These are phyloP conservation scores for Alethe castanea DNA, from an alignment of 2,113 vertebrate genomes.

Conservation along the genomic window DNA sequence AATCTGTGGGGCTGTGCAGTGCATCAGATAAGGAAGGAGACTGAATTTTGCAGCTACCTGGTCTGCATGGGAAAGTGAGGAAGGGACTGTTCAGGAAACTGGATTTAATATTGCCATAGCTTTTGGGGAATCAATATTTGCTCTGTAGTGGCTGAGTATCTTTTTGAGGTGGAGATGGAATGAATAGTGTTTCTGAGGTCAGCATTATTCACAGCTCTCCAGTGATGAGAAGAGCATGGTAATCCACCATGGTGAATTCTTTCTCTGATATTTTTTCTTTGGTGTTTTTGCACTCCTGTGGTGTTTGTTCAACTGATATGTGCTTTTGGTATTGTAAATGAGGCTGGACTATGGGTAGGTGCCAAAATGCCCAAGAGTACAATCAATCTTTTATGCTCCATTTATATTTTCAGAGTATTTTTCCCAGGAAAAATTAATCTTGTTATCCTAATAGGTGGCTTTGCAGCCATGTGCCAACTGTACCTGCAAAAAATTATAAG, in stretches of 20 bases:
- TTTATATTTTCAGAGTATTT: not conserved
- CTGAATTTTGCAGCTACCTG: not conserved
- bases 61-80: not conserved
- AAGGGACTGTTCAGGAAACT: not conserved
- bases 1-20: not conserved
- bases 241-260: not conserved
- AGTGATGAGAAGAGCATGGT: not conserved
- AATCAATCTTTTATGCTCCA: not conserved
- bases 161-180: not conserved
- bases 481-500: not conserved
- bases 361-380: not conserved
- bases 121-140: not conserved
- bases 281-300: not conserved
- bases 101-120: not conserved
- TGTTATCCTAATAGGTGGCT: not conserved
- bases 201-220: not conserved
- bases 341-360: not conserved
- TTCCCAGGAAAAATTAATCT: not conserved
- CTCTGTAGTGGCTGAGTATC: not conserved
- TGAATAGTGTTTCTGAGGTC: not conserved
- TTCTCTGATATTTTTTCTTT: not conserved
- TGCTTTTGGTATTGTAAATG: not conserved
- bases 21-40: not conserved
- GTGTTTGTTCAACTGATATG: not conserved
- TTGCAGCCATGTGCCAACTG: not conserved